These are phyloP conservation scores for Pseudomyrmex cubaensis DNA, from an alignment of 1,140 invertebrate genomes.

Conservation along the genomic window DNA sequence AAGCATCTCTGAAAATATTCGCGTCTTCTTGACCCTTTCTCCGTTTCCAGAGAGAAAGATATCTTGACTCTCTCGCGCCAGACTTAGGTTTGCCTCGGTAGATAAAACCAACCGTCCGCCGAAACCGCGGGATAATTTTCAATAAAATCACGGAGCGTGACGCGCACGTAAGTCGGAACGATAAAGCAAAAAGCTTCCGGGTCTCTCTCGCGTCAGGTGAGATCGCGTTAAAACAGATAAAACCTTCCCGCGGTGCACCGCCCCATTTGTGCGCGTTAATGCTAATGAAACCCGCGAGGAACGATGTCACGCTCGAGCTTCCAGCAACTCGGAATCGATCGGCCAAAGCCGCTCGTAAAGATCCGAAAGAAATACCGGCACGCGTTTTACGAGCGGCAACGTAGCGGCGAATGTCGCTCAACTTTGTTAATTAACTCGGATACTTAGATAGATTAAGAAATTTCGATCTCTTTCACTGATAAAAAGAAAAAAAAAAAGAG, in stretches of 20 bases:
- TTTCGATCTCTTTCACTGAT: not conserved
- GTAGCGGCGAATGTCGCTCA: not conserved
- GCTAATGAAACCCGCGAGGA: constrained; percentile 26
- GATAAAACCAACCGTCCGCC: not conserved
- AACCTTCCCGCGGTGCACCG: constrained; percentile 1
- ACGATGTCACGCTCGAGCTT: not conserved
- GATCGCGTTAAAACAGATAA: constrained; percentile 19
- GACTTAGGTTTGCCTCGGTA: not conserved
- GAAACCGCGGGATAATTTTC: constrained; percentile 15
- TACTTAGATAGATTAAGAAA: not conserved
- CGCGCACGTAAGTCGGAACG: not conserved
- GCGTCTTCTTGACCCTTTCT: not conserved
- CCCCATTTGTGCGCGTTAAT: constrained; percentile 16
- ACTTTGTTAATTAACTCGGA: not conserved
- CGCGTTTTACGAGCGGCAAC: not conserved
- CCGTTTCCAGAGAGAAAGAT: not conserved
- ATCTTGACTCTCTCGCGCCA: not conserved
- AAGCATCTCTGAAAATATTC: not conserved
- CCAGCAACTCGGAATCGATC: not conserved
- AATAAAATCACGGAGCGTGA: constrained; percentile 27
- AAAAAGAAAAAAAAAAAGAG: no score
- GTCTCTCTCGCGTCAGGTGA: constrained; percentile 14
- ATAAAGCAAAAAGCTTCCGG: constrained; percentile 39
- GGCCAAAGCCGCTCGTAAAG: not conserved
- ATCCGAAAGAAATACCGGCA: not conserved